These are phyloP conservation scores for Steinernema scapterisci DNA, from an alignment of 2,888 invertebrate genomes.

Conservation along the genomic window DNA sequence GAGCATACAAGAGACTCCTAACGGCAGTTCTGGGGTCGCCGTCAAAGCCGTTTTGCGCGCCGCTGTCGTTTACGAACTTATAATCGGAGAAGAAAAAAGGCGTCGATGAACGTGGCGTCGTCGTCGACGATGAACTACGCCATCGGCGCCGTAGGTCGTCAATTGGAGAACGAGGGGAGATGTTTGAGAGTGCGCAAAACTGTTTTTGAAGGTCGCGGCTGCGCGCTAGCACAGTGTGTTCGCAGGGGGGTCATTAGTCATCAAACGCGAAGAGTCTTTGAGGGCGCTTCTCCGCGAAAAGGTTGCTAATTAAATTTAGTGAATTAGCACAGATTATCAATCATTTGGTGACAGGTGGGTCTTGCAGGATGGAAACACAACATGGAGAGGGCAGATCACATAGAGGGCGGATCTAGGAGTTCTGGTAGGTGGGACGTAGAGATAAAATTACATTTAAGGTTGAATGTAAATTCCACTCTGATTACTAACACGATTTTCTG, in stretches of 20 bases:
- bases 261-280: neutral
- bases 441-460: too few relatives aligned
- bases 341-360: neutral
- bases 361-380: too few relatives aligned
- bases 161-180: too few relatives aligned
- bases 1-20: too few relatives aligned
- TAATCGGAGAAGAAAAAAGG: constrained; percentile 22
- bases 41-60: constrained; percentile 17
- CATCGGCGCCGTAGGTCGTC: neutral
- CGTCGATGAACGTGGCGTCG: constrained; percentile 26
- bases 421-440: too few relatives aligned
- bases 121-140: too few relatives aligned
- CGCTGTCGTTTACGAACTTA: constrained; percentile 28
- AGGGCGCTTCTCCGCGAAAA: neutral
- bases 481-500: too few relatives aligned
- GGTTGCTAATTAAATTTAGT: constrained; percentile 22
- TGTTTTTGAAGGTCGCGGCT: constrained; percentile 32
- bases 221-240: neutral
- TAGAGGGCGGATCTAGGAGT: too few relatives aligned
- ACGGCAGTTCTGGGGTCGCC: too few relatives aligned
- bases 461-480: too few relatives aligned
- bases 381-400: too few relatives aligned
- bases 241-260: constrained; percentile 17
- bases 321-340: constrained; percentile 16
- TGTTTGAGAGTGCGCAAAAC: neutral